phyloP scores from a whole-genome alignment of 2,797 vertebrate species.

The Leontocebus nigricollis region DNA sequence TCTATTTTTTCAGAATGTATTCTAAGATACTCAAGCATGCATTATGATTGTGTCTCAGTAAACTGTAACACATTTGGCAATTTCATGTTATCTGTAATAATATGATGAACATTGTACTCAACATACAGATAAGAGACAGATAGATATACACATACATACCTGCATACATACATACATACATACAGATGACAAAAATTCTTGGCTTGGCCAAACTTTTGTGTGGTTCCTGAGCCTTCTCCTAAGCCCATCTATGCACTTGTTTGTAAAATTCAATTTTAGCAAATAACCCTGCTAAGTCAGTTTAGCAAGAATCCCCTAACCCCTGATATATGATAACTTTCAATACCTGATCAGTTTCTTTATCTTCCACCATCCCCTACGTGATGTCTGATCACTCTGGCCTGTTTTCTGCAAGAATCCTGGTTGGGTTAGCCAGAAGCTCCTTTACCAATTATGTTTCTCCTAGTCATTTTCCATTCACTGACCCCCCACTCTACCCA shows the following conservation, averaged over 20 bases:
- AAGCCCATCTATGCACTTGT: background rate
- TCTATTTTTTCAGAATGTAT: background rate
- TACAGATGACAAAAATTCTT: background rate
- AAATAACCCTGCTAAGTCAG: background rate
- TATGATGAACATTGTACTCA: background rate
- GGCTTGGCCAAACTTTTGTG: background rate
- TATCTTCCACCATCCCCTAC: accelerated
- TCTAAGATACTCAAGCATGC: background rate
- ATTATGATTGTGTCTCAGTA: background rate
- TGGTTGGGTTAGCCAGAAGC: background rate
- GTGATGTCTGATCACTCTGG: accelerated
- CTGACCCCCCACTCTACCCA: accelerated
- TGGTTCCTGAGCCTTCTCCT: background rate
- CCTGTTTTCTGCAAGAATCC: background rate
- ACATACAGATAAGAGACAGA: background rate
- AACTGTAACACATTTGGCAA: background rate
- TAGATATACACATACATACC: background rate
- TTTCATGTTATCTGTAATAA: background rate
- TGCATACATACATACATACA: background rate
- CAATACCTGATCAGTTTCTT: background rate
- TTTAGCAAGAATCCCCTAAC: background rate
- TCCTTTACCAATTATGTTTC: background rate
- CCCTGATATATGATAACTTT: background rate
- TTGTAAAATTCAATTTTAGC: background rate
- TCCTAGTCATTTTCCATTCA: background rate